These are phyloP conservation scores for Galaxias olidus DNA, from an alignment of 2,797 vertebrate genomes.

Conservation along the genomic window DNA sequence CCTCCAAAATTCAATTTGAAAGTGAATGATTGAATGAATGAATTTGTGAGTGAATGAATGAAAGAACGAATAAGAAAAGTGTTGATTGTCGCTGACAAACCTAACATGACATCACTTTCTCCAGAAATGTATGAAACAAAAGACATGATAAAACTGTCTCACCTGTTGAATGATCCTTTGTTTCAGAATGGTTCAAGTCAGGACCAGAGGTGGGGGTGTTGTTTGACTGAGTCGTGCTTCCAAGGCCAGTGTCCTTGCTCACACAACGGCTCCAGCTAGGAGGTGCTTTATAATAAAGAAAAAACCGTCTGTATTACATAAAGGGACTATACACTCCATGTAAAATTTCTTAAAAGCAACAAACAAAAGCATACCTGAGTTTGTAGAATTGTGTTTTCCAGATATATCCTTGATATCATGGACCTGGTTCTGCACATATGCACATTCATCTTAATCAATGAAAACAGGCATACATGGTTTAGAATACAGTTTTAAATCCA, in stretches of 20 bases:
- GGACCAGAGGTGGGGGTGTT: conserved; percentile 50
- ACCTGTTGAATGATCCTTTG: conserved; percentile 44
- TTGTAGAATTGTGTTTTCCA: conserved; percentile 20
- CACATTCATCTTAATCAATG: not conserved
- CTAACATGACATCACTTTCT: no score
- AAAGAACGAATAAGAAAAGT: no score
- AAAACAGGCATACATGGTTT: no score
- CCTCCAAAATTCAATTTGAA: no score
- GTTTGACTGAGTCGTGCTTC: conserved; percentile 54
- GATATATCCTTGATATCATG: conserved; percentile 14
- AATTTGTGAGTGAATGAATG: no score
- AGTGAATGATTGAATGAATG: no score
- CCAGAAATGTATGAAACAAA: no score
- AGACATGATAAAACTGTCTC: no score
- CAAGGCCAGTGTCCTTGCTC: conserved; percentile 70
- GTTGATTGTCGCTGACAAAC: no score
- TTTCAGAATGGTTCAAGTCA: conserved; percentile 32
- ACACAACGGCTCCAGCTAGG: conserved; percentile 49
- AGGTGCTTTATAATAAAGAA: conserved; percentile 37
- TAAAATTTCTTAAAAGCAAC: not conserved
- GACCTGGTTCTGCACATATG: conserved; percentile 52
- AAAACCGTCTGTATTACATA: not conserved
- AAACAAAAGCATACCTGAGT: conserved; percentile 46
- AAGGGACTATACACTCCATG: not conserved
- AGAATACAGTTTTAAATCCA: not conserved